These are phyloP conservation scores for Paelopatides confundens DNA, from an alignment of 53 echinoderm and acorn worm genomes.

Conservation along the genomic window DNA sequence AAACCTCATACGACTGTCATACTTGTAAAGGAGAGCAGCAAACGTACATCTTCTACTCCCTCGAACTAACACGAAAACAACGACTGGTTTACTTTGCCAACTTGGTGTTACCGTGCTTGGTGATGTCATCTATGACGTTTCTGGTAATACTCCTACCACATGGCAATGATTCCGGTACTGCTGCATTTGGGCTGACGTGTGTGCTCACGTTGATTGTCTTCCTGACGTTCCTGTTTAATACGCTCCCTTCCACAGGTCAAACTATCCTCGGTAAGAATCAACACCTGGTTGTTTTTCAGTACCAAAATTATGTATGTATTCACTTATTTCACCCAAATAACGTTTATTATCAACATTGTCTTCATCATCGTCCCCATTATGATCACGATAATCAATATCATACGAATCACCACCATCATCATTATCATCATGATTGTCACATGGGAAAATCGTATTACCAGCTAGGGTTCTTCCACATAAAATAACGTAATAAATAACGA, in stretches of 20 bases:
- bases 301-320: too few species aligned
- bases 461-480: too few species aligned
- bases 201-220: neutral
- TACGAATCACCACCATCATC: too few species aligned
- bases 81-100: neutral
- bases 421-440: too few species aligned
- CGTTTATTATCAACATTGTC: too few species aligned
- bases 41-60: neutral
- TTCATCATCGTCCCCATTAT: too few species aligned
- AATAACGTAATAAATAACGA: too few species aligned
- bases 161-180: neutral
- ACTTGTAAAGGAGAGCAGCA: neutral
- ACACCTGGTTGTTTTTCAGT: too few species aligned
- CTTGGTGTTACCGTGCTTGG: neutral
- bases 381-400: too few species aligned
- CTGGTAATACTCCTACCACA: neutral
- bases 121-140: neutral
- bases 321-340: too few species aligned
- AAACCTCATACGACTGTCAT: neutral
- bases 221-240: neutral
- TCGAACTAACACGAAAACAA: neutral
- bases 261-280: neutral
- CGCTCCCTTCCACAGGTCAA: neutral
- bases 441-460: too few species aligned
- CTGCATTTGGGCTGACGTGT: constrained; percentile 1